Evolutionary conservation across 2,797 vertebrate genomes (phyloP).

Genomic region (Siniperca scherzeri): DNA sequence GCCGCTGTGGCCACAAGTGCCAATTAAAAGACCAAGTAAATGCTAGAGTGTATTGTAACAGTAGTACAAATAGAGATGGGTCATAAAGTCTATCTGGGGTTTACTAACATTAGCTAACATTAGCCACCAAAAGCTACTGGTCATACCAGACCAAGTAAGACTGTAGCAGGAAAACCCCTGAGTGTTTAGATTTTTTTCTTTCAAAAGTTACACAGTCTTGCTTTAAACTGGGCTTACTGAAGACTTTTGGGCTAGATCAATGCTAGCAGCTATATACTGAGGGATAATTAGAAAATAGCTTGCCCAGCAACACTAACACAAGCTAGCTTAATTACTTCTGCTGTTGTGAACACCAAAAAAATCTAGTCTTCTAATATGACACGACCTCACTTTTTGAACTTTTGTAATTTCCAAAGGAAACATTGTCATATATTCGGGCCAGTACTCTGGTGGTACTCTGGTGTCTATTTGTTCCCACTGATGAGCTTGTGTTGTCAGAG

Average conservation of each 20-base stretch:
- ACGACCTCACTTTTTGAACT: neutral
- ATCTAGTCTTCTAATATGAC: neutral
- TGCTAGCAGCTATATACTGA: neutral
- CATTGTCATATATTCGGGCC: conserved; percentile 61
- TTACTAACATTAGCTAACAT: neutral
- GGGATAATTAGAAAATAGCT: neutral
- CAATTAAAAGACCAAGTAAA: neutral
- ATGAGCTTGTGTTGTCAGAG: conserved; percentile 64
- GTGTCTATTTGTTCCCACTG: conserved; percentile 53
- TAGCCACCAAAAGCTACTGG: neutral
- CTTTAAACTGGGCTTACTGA: neutral
- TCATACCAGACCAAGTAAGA: neutral
- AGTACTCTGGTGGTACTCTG: conserved; percentile 50
- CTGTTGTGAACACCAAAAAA: neutral
- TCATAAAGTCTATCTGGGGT: neutral
- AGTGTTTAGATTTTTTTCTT: neutral
- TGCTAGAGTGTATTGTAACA: neutral
- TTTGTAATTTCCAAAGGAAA: neutral
- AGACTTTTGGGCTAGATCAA: neutral
- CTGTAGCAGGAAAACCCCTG: neutral
- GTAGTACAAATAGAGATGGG: neutral
- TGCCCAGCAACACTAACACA: conserved; percentile 5
- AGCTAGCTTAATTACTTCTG: neutral
- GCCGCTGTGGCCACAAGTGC: neutral
- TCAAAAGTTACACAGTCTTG: neutral